phyloP scores from a whole-genome alignment of 2,888 invertebrate genomes.

The Xanthia togata region DNA sequence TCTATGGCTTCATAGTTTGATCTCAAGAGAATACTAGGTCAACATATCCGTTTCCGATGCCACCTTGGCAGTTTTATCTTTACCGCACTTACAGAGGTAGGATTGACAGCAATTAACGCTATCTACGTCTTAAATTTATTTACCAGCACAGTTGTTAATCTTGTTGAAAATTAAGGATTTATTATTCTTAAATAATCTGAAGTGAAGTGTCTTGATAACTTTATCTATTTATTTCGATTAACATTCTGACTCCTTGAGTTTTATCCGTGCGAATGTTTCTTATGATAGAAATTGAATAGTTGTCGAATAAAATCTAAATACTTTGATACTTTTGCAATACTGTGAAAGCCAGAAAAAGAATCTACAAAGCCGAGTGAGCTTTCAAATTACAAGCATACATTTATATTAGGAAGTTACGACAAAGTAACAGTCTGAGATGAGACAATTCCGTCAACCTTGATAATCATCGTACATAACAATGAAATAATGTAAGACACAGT shows the following conservation, averaged over 20 bases:
- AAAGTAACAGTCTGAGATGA: background rate
- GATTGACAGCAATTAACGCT: conserved; percentile 35
- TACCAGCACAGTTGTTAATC: conserved; percentile 17
- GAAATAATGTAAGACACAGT: conserved; percentile 29
- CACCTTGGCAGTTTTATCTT: conserved; percentile 37
- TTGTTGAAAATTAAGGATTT: conserved; percentile 21
- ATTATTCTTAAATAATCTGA: conserved; percentile 40
- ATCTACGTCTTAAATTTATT: conserved; percentile 33
- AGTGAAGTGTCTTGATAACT: conserved; percentile 20
- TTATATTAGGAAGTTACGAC: background rate
- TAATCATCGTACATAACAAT: conserved; percentile 21
- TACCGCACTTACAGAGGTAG: conserved; percentile 14
- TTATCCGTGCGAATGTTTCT: conserved; percentile 1
- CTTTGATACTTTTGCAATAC: background rate
- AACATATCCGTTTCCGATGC: conserved; percentile 46
- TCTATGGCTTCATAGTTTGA: conserved; percentile 23
- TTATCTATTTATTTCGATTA: conserved; percentile 33
- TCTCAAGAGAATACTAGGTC: conserved; percentile 54
- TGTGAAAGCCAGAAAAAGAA: background rate
- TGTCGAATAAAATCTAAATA: background rate
- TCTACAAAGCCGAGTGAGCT: background rate
- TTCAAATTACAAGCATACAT: conserved; percentile 13
- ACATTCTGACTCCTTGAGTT: conserved; percentile 6
- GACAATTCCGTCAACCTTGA: conserved; percentile 27
- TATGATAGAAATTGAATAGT: background rate